phyloP scores from a whole-genome alignment of 1,140 invertebrate species.

The Tigriopus japonicus region DNA sequence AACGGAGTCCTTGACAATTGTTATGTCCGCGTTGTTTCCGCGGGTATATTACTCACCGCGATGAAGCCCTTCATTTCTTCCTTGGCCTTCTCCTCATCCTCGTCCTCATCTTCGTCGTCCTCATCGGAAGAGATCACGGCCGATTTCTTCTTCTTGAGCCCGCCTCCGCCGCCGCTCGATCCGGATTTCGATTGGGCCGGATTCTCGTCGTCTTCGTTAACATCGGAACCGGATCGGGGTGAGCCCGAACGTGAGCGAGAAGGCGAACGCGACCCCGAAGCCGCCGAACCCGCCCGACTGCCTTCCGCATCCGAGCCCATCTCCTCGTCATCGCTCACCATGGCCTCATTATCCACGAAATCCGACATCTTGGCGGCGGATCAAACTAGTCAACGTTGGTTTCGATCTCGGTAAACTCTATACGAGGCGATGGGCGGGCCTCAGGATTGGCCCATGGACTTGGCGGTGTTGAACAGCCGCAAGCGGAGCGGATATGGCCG shows the following conservation, averaged over 20 bases:
- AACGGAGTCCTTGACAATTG: too few species aligned
- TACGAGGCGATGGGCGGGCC: too few species aligned
- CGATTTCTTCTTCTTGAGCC: conserved; percentile 7
- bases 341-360: conserved; percentile 10
- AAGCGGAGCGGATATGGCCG: too few species aligned
- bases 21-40: conserved; percentile 10
- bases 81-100: conserved; percentile 16
- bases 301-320: conserved; percentile 1
- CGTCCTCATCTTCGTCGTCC: conserved; percentile 16
- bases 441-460: too few species aligned
- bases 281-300: neutral
- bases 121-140: conserved; percentile 9
- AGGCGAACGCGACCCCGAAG: neutral
- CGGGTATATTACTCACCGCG: neutral
- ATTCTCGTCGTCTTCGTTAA: neutral
- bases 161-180: neutral
- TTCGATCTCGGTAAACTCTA: too few species aligned
- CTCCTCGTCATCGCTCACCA: conserved; percentile 4
- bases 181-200: neutral
- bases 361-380: conserved; percentile 12
- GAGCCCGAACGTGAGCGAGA: too few species aligned
- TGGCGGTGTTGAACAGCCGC: too few species aligned
- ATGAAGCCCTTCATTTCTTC: conserved; percentile 16
- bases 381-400: too few species aligned
- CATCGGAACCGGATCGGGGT: too few species aligned